Base-by-base conservation (phyloP, 2,797 vertebrate genomes). In the Toxotes lorentzi region DNA sequence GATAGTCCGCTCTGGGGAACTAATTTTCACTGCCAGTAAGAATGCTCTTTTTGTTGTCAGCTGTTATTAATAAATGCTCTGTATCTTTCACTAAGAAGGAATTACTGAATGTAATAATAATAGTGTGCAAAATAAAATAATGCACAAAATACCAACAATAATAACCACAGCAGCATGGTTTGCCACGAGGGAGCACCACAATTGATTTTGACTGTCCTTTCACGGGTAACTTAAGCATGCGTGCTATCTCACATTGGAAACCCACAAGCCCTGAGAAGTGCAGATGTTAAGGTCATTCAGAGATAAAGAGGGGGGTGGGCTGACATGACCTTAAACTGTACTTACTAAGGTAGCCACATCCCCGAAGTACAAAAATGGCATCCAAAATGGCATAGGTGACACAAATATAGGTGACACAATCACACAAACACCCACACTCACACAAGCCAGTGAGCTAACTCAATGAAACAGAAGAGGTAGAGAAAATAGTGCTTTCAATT, bases 401-500 rank as follows among this genome's bases (percentile, higher is more conserved):
- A 66, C 10, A 45, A 60, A n/a, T n/a, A n/a, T 38, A 67, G 48
- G 54, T 85, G 24, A 48, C 12, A 66, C 10, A 45, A 60, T 56
- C 68, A 73, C 61, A 53, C 47, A 68, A 47, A 81, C 45, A 73
- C 48, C 68, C 19, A 64, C 41, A 41, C 61, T 73, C 62, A 73
- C 34, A 66, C 45, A 47, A 32, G 68, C 40, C 68, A 74, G 45
- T 14, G 17, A 73, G 73, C 14, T 78, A 87, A 84, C 45, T 51
- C 40, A 78, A 66, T 90, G 53, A 75, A 78, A 83, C 16, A 67
- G 63, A 19, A 78, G 66, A 45, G 62, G 38, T 12, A 74, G 65
- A 79, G 53, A 85, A 85, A 81, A 76, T 16, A 35, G 41, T 3
- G 17, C 73, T 76, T 84, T 84, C 70, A 87, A 90, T 86, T 79